Percentiles rank a stretch among this genome's conserved stretches.
Evolutionary conservation across 2,888 invertebrate species (phyloP).

Genomic region (Lasioglossum pauxillum): DNA sequence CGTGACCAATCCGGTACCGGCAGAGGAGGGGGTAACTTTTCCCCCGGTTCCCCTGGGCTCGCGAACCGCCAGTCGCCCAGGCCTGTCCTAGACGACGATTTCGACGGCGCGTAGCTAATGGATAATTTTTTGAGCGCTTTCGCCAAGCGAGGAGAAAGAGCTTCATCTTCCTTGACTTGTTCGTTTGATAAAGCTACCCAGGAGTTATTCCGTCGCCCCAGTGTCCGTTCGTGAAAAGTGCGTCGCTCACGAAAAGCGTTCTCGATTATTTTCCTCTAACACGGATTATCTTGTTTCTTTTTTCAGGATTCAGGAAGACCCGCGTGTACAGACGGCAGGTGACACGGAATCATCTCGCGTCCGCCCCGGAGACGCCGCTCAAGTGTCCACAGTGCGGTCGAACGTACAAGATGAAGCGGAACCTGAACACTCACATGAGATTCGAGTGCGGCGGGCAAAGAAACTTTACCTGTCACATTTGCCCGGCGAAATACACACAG

Average conservation of each 20-base stretch:
- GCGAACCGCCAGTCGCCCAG: too few species aligned
- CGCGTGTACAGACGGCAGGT: not conserved
- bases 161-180: not conserved
- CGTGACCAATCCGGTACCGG: too few species aligned
- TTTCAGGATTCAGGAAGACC: constrained; percentile 54
- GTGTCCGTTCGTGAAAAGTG: not conserved
- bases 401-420: constrained; percentile 78
- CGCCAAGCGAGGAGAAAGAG: not conserved
- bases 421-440: constrained; percentile 86
- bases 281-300: constrained; percentile 47
- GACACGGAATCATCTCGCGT: not conserved
- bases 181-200: not conserved
- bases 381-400: constrained; percentile 78
- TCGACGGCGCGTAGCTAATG: not conserved
- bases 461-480: constrained; percentile 89
- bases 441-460: constrained; percentile 90
- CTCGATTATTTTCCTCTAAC: constrained; percentile 49
- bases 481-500: constrained; percentile 89
- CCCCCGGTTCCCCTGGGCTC: too few species aligned
- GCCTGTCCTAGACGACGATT: not conserved
- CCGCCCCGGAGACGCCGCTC: not conserved
- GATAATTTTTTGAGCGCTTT: not conserved
- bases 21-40: too few species aligned
- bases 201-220: not conserved
- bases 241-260: not conserved